phyloP scores from a whole-genome alignment of 1,140 invertebrate species.

The Coelopa frigida region DNA sequence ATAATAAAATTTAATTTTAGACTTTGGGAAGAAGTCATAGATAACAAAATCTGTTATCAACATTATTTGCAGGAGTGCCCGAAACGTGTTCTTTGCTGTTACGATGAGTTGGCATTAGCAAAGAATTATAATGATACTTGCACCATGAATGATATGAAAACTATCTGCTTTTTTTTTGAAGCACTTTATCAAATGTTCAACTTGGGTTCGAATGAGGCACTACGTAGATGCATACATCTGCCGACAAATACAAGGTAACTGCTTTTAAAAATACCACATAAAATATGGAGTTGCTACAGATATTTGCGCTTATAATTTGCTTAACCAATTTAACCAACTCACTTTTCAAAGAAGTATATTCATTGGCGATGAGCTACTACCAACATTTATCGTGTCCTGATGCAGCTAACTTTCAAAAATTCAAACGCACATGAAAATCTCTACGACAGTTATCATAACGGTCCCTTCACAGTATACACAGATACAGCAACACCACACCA shows the following conservation, averaged over 20 bases:
- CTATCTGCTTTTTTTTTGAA: constrained; percentile 44
- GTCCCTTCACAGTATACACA: too few species aligned
- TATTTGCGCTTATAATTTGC: neutral
- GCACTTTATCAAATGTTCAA: constrained; percentile 52
- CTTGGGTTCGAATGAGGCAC: constrained; percentile 45
- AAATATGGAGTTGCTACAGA: neutral
- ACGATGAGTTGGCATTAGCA: constrained; percentile 46
- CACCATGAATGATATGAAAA: constrained; percentile 5
- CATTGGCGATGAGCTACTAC: constrained; percentile 47
- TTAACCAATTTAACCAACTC: constrained; percentile 16
- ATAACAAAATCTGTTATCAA: constrained; percentile 51
- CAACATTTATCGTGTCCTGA: constrained; percentile 47
- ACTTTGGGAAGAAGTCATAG: constrained; percentile 45
- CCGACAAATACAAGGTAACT: constrained; percentile 19
- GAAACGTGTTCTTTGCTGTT: constrained; percentile 49
- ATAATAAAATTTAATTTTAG: constrained; percentile 21
- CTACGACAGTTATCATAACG: too few species aligned
- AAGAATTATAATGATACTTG: neutral
- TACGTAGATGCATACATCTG: constrained; percentile 44
- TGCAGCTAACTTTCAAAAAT: too few species aligned
- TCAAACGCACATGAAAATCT: too few species aligned
- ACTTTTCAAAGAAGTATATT: constrained; percentile 28
- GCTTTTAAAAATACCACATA: neutral
- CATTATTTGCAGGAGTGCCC: constrained; percentile 56
- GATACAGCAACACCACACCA: too few species aligned